Conservation (phyloP, 2,888 invertebrate genomes). For the Melipona beecheii region DNA sequence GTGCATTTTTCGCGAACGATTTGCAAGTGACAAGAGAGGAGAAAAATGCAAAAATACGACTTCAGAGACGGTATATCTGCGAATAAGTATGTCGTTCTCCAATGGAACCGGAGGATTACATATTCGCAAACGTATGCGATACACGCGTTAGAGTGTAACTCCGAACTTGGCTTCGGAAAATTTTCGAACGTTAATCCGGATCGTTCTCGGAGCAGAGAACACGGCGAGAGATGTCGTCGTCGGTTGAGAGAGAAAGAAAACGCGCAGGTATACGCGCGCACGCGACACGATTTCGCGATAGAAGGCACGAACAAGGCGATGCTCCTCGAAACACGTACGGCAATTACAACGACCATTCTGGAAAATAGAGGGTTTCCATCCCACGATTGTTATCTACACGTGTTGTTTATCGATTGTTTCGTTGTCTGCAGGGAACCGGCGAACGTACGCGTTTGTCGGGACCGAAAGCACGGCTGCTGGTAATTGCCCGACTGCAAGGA, state of each 20-base stretch:
- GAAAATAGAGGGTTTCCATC: conserved; percentile 81
- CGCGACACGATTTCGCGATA: conserved; percentile 51
- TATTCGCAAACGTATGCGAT: no score
- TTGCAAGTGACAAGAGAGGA: no score
- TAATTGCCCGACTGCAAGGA: conserved; percentile 76
- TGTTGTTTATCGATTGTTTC: conserved; percentile 83
- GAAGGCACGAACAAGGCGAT: conserved; percentile 51
- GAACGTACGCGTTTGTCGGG: conserved; percentile 68
- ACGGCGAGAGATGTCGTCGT: not conserved
- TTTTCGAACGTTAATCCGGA: not conserved
- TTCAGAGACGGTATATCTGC: no score
- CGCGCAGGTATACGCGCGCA: conserved; percentile 23
- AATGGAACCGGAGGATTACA: no score
- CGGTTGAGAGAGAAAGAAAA: not conserved
- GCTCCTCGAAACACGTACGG: conserved; percentile 79
- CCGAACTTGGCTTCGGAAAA: conserved; percentile 13
- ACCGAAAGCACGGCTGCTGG: conserved; percentile 77
- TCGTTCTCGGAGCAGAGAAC: not conserved
- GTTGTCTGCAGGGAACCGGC: conserved; percentile 76
- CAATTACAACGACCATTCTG: conserved; percentile 80
- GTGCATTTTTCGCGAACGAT: no score
- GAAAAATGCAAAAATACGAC: no score
- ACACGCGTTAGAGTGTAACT: no score
- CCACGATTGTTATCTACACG: conserved; percentile 83
- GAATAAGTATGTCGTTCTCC: no score